Conservation (phyloP, 2,888 invertebrate species). For the Trachelus tabidus region DNA sequence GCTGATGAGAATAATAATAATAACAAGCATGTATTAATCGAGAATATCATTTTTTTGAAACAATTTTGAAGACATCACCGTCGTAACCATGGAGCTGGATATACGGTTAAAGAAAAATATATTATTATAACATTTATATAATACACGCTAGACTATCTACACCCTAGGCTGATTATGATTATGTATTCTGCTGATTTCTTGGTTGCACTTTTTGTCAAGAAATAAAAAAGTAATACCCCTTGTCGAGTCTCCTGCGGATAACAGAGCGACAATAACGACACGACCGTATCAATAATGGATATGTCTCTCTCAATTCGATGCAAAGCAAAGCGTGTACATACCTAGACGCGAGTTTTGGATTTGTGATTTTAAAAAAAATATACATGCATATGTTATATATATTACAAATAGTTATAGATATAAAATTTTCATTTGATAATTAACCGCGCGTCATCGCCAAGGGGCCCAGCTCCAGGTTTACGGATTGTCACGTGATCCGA, state of each 20-base stretch:
- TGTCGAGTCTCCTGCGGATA: slow-evolving; percentile 16
- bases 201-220: slow-evolving; percentile 41
- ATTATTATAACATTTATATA: background rate
- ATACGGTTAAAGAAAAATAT: background rate
- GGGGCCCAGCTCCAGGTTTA: slow-evolving; percentile 47
- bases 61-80: slow-evolving; percentile 47
- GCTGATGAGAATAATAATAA: slow-evolving; percentile 17
- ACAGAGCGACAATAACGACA: background rate
- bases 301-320: background rate
- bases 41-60: background rate
- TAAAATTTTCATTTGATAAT: background rate
- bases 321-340: background rate
- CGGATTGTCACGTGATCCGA: slow-evolving; percentile 40
- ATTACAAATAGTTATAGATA: background rate
- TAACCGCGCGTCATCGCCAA: slow-evolving; percentile 19
- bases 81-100: slow-evolving; percentile 13
- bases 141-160: slow-evolving; percentile 16
- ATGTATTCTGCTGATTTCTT: slow-evolving; percentile 62
- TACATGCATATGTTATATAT: background rate
- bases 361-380: background rate
- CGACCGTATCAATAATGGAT: background rate
- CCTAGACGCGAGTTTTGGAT: background rate
- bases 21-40: background rate
- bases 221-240: background rate
- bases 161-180: slow-evolving; percentile 57